A percentile compares a stretch with the other conserved stretches of the same genome.
Evolutionary conservation across 2,113 vertebrate species (phyloP).

Genomic region (Apteryx mantelli): DNA sequence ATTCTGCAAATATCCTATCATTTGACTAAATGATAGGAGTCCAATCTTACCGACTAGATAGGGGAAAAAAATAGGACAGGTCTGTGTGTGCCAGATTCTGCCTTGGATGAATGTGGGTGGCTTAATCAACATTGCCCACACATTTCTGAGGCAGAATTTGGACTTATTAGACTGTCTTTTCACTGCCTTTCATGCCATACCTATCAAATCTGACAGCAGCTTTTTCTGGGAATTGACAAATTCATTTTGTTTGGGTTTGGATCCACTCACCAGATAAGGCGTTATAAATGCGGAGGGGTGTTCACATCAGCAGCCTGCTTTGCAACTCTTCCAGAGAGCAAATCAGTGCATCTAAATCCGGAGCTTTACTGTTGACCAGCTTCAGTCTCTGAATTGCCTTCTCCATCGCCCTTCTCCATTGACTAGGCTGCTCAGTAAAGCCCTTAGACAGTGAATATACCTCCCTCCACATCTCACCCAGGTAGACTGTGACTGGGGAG

Average conservation of each 20-base stretch:
- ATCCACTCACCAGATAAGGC: neutral
- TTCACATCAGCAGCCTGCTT: neutral
- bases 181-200: neutral
- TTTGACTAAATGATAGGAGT: neutral
- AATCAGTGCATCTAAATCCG: neutral
- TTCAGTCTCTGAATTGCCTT: neutral
- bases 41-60: neutral
- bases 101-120: constrained; percentile 13
- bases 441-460: neutral
- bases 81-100: constrained; percentile 40
- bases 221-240: constrained; percentile 5
- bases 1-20: neutral
- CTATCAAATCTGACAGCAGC: neutral
- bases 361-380: neutral
- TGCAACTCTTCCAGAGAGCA: neutral
- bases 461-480: neutral
- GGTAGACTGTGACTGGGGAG: neutral
- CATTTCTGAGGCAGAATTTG: constrained; percentile 6
- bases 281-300: neutral
- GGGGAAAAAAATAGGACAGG: neutral
- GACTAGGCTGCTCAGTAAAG: neutral
- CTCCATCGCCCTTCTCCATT: neutral
- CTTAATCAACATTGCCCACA: constrained; percentile 39
- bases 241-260: neutral
- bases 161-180: constrained; percentile 54